Percentiles rank a stretch among this genome's conserved stretches.
phyloP scores from a whole-genome alignment of 2,113 vertebrate genomes.

The Callocephalon fimbriatum region DNA sequence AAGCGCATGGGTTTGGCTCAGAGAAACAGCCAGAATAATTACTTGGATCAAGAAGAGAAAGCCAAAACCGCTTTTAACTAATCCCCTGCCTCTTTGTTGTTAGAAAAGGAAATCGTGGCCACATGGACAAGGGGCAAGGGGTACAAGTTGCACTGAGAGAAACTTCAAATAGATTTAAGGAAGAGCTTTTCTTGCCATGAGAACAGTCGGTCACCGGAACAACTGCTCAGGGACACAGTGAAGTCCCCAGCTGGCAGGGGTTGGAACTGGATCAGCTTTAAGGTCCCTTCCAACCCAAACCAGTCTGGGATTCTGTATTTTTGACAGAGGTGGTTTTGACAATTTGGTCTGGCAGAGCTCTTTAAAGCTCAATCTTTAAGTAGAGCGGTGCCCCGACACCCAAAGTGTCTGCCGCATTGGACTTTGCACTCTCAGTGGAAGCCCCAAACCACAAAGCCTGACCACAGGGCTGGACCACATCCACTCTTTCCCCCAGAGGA shows the following conservation, averaged over 20 bases:
- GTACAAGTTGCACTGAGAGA: background rate
- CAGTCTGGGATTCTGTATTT: too few species aligned
- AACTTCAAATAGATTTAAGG: background rate
- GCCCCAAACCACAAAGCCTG: background rate
- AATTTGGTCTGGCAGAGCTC: background rate
- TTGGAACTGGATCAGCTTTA: background rate
- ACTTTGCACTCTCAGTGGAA: background rate
- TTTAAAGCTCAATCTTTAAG: background rate
- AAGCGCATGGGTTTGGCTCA: background rate
- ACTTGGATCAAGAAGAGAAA: background rate
- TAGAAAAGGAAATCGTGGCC: background rate
- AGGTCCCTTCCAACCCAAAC: background rate
- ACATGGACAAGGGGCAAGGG: rapidly evolving
- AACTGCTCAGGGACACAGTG: background rate
- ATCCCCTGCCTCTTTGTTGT: background rate
- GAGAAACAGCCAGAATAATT: background rate
- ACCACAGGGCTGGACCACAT: background rate
- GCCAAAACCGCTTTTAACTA: background rate
- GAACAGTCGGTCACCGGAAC: background rate
- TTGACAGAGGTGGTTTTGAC: background rate
- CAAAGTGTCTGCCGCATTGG: background rate
- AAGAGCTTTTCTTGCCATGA: background rate
- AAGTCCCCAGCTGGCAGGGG: background rate
- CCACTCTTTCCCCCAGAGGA: background rate
- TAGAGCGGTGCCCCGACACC: background rate